A percentile compares a stretch with the other conserved stretches of the same genome.
phyloP scores from a whole-genome alignment of 2,888 invertebrate species.

The Rotaria macrura region DNA sequence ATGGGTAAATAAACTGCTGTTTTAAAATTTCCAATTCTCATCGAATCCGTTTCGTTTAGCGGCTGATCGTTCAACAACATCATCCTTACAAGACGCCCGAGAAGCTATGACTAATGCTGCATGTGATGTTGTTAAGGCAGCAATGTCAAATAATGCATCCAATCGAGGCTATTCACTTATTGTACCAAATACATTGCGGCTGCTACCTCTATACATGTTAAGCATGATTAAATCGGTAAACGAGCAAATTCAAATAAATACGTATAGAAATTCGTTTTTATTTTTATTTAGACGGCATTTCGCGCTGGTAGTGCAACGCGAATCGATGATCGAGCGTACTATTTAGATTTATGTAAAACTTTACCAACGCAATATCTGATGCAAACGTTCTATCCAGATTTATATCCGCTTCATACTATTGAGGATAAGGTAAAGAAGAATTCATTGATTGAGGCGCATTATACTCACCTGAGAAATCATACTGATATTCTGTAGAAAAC shows the following conservation, averaged over 20 bases:
- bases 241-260: slow-evolving; percentile 35
- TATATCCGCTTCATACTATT: slow-evolving; percentile 73
- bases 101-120: slow-evolving; percentile 92
- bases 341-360: slow-evolving; percentile 84
- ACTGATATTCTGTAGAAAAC: too few species aligned
- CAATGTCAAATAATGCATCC: slow-evolving; percentile 49
- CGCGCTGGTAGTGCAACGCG: slow-evolving; percentile 66
- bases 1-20: slow-evolving; percentile 60
- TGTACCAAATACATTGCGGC: slow-evolving; percentile 59
- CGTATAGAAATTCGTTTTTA: background rate
- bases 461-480: background rate
- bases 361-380: slow-evolving; percentile 69
- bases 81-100: slow-evolving; percentile 77
- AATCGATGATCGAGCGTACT: slow-evolving; percentile 79
- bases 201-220: slow-evolving; percentile 76
- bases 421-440: slow-evolving; percentile 53
- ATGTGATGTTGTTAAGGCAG: slow-evolving; percentile 72
- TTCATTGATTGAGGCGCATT: background rate
- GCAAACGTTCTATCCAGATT: slow-evolving; percentile 75
- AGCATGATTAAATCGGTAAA: slow-evolving; percentile 74
- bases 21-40: slow-evolving; percentile 28
- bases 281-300: slow-evolving; percentile 64
- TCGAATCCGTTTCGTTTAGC: slow-evolving; percentile 54
- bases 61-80: slow-evolving; percentile 74
- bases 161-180: slow-evolving; percentile 22